These are phyloP conservation scores for Cyanoderma ruficeps DNA, from an alignment of 2,113 vertebrate species.

Conservation along the genomic window DNA sequence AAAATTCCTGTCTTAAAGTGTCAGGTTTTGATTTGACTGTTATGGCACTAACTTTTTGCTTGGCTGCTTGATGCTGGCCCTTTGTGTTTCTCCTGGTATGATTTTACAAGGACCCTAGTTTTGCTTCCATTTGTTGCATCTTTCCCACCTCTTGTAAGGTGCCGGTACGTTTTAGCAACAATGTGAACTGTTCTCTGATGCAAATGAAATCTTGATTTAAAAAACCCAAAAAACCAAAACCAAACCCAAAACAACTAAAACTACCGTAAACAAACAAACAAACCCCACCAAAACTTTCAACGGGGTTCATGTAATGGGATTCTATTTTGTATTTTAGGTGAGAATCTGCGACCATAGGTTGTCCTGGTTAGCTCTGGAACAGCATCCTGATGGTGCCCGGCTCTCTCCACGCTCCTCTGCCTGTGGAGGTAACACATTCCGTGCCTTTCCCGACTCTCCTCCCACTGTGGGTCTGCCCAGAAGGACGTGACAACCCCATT, in stretches of 20 bases:
- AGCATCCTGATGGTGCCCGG: not conserved
- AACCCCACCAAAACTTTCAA: not conserved
- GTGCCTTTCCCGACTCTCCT: not conserved
- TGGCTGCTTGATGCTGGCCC: not conserved
- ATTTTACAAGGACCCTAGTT: not conserved
- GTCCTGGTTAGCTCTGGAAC: too few relatives aligned
- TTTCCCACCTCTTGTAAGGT: not conserved
- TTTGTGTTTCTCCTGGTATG: not conserved
- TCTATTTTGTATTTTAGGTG: not conserved
- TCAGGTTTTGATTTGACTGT: not conserved
- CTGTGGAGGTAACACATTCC: too few relatives aligned
- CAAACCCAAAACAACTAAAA: too few relatives aligned
- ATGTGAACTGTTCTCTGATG: not conserved
- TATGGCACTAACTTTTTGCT: not conserved
- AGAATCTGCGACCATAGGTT: not conserved
- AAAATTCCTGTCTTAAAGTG: not conserved
- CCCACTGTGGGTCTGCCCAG: not conserved
- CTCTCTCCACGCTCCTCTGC: not conserved
- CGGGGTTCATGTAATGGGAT: not conserved
- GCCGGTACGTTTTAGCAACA: not conserved
- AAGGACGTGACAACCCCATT: not conserved
- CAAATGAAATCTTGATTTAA: not conserved
- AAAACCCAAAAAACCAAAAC: not conserved
- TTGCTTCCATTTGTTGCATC: not conserved
- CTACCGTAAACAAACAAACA: too few relatives aligned